Evolutionary conservation across 2,797 vertebrate species (phyloP).

Genomic region (Nyctalus aviator): DNA sequence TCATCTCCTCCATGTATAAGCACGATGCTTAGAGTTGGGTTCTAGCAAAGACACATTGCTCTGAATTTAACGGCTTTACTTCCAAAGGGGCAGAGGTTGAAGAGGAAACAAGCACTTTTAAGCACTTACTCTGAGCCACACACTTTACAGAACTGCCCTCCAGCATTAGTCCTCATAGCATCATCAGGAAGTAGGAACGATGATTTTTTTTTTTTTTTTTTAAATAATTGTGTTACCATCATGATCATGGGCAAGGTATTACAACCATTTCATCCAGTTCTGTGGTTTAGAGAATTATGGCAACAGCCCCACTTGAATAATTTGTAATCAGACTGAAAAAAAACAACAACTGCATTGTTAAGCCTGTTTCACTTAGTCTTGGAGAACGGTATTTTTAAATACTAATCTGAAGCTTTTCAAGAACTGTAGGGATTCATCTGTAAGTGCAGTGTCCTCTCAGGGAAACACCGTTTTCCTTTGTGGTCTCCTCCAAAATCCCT

Average conservation of each 20-base stretch:
- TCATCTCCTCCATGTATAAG: neutral
- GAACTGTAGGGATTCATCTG: neutral
- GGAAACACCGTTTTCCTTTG: neutral
- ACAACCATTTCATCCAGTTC: neutral
- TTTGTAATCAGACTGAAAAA: slow-evolving; percentile 32
- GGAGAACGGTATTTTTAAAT: neutral
- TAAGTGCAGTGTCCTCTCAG: neutral
- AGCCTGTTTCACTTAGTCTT: neutral
- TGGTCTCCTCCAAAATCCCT: neutral
- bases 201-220: neutral
- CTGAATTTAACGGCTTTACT: slow-evolving; percentile 11
- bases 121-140: neutral
- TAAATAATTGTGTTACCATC: neutral
- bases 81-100: neutral
- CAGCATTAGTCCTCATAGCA: neutral
- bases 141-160: neutral
- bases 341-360: neutral
- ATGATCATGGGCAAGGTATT: neutral
- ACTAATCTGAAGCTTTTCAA: slow-evolving; percentile 13
- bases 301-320: neutral
- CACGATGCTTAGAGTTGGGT: neutral
- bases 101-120: neutral
- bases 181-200: neutral
- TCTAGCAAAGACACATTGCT: neutral
- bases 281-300: slow-evolving; percentile 12